Base-by-base conservation (phyloP, 2,797 vertebrate species). In the Gadopsis bispinosus region DNA sequence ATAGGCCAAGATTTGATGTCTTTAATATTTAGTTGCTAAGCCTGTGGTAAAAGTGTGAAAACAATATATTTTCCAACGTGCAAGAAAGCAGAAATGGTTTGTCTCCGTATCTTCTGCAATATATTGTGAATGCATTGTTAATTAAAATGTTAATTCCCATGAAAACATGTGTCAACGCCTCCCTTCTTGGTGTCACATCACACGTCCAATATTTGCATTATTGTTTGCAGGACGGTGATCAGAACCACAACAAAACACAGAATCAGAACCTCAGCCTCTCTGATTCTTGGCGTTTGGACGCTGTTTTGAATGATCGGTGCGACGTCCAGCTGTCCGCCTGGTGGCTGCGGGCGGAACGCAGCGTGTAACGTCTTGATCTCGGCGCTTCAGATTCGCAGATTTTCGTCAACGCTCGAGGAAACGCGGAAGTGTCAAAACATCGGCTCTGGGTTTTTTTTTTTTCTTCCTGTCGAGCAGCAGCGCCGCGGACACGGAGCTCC, bases 391-490 rank as follows among this genome's bases (percentile, higher is more conserved):
- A 69, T 54, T 91, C 89, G 90, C 31, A 2, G 1, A 54, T 86
- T 88, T 92, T 84, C 88, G 91, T 66, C 73, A 80, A 84, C 50
- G 10, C 64, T 90, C 83, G 87, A n/a, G 31, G 76, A 92, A 88
- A 89, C 62, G 78, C 93, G 94, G 94, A 94, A 94, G 93, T 94
- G 68, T 83, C 87, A 64, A 75, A 83, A 82, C 74, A 66, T 50
- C 45, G 1, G 2, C 0, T 58, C 4, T 41, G 17, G 26, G 26
- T 26, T 48, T 83, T 84, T 84, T 51, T 72, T 26, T 48, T 83
- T 84, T 84, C 51, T 72, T 77, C 33, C 86, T 79, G 58, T 47
- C 20, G 5, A 43, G 65, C 73, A 11, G 53, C 73, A 17, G 62
- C 69, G 37, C 43, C 1, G 35, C 7, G 63, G 11, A 39, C 2